A percentile compares a stretch with the other conserved stretches of the same genome.
These are phyloP conservation scores for Drosophila formosana DNA, from an alignment of 2,888 invertebrate genomes.

Conservation along the genomic window DNA sequence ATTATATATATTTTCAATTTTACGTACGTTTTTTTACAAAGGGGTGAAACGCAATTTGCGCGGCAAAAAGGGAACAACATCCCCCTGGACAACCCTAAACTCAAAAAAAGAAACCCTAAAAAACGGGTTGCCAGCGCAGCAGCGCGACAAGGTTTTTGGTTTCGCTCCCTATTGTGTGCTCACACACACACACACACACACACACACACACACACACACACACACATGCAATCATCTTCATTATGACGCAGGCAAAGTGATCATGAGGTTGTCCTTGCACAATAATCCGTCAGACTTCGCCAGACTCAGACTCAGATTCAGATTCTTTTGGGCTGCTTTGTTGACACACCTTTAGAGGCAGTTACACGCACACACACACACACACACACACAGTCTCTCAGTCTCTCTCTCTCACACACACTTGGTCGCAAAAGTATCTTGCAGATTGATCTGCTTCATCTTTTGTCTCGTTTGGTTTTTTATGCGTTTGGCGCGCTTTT, in stretches of 20 bases:
- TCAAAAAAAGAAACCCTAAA: constrained; percentile 62
- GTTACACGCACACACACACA: constrained; percentile 17
- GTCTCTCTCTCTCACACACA: background rate
- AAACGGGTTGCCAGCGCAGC: constrained; percentile 72
- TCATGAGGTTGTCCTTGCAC: constrained; percentile 68
- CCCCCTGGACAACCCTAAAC: constrained; percentile 68
- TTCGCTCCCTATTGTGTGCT: constrained; percentile 63
- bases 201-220: constrained; percentile 15
- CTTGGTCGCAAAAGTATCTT: constrained; percentile 20
- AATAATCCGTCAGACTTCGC: constrained; percentile 45
- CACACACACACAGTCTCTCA: background rate
- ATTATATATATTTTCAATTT: constrained; percentile 29
- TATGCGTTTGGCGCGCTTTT: constrained; percentile 40
- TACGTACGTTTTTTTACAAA: constrained; percentile 62
- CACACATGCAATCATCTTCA: constrained; percentile 8
- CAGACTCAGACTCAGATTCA: constrained; percentile 46
- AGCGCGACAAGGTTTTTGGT: constrained; percentile 37
- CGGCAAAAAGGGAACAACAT: constrained; percentile 53
- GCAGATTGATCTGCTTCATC: constrained; percentile 21
- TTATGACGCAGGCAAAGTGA: constrained; percentile 50
- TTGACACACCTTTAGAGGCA: constrained; percentile 52
- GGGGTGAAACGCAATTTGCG: constrained; percentile 75
- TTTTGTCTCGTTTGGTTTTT: constrained; percentile 29
- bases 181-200: constrained; percentile 17
- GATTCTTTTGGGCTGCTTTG: constrained; percentile 46